phyloP scores from a whole-genome alignment of 2,888 invertebrate genomes.

The Cepaea hortensis region DNA sequence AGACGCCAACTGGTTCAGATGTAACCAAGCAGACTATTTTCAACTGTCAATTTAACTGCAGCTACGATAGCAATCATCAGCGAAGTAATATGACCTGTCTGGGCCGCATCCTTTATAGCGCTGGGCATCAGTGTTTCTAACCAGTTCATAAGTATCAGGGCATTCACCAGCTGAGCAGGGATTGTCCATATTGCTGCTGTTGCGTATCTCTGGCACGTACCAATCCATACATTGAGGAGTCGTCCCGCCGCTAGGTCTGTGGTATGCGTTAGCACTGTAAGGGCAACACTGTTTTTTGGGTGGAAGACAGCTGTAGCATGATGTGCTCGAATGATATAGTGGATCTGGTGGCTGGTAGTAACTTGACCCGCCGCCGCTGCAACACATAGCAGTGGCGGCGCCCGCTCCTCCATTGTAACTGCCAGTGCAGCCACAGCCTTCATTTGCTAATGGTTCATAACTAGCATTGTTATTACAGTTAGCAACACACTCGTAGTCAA shows the following conservation, averaged over 20 bases:
- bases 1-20: too few species aligned
- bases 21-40: too few species aligned
- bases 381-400: conserved; percentile 23
- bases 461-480: conserved; percentile 28
- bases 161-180: neutral
- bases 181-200: too few species aligned
- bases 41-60: neutral
- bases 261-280: neutral
- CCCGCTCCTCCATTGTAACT: conserved; percentile 43
- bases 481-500: neutral
- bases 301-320: too few species aligned
- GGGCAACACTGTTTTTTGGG: neutral
- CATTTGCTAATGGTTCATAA: neutral
- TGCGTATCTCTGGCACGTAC: neutral
- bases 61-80: conserved; percentile 18
- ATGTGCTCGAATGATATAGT: too few species aligned
- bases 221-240: neutral
- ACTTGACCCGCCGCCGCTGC: neutral
- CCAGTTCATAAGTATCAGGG: conserved; percentile 27
- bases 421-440: conserved; percentile 32
- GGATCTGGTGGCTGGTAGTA: too few species aligned
- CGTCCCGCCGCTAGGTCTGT: neutral
- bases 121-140: conserved; percentile 23
- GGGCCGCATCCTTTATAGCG: conserved; percentile 23
- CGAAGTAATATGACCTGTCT: conserved; percentile 21